Base-by-base conservation (phyloP, 2,888 invertebrate genomes). In the Melangyna quadrimaculata region DNA sequence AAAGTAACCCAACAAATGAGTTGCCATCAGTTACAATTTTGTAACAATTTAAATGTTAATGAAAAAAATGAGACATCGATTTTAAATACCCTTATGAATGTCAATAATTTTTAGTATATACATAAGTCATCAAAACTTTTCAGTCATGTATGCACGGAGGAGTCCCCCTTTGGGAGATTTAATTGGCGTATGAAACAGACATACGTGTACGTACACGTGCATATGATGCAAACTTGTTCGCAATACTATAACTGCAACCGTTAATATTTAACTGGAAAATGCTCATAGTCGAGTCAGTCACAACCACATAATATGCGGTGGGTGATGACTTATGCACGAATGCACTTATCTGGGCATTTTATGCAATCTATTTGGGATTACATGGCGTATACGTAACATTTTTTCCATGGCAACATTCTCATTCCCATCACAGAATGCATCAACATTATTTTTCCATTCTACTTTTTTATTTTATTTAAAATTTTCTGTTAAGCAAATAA, bases 311-410 rank as follows among this genome's bases (percentile, higher is more conserved):
- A 53, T 53, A 12, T 29, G 10, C 3, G 40, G 12, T 27, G 32
- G 12, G 35, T 1, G 4, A 17, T 75, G 4, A 17, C 67, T 43
- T 32, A 27, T 55, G 27, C 37, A 67, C 29, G 48, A 29, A 12
- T 67, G 65, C 78, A 59, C 53, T 70, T 35, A 70, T 19, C 17
- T 55, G 37, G n/a, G 51, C 17, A 63, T 43, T 40, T 43, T 27
- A 9, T 63, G 29, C 51, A 22, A 10, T 37, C 17, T 35, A 40
- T 40, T 19, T 29, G 27, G 61, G 12, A 12, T 35, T 1, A 5
- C 32, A 22, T 22, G 78, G 59, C 65, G 71, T 65, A 77, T 77
- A 55, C 61, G 73, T 63, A 78, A 48, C 27, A 45, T 83, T 78
- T 72, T 48, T 27, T 24, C 3, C 5, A 63, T 24, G 14, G 24